These are phyloP conservation scores for Pseudanteris insignis DNA, from an alignment of 2,888 invertebrate species.

Conservation along the genomic window DNA sequence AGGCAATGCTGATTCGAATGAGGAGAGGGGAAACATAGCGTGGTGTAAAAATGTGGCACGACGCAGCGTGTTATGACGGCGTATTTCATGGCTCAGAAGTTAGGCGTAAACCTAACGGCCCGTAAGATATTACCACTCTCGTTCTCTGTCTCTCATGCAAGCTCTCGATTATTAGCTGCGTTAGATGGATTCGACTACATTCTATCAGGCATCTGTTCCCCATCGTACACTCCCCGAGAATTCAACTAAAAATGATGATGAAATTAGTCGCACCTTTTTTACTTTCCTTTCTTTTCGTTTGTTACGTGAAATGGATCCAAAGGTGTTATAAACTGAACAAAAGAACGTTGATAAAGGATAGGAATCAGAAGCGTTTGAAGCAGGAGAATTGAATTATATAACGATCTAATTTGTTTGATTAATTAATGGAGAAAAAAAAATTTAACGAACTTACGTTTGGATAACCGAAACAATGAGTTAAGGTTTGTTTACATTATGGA, in stretches of 20 bases:
- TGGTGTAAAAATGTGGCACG: slow-evolving; percentile 50
- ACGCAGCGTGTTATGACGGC: slow-evolving; percentile 62
- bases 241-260: slow-evolving; percentile 41
- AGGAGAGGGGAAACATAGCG: slow-evolving; percentile 46
- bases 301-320: too few species aligned
- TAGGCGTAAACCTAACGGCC: slow-evolving; percentile 58
- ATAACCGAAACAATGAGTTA: slow-evolving; percentile 45
- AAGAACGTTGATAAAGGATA: too few species aligned
- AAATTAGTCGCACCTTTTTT: slow-evolving; percentile 32
- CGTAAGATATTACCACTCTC: slow-evolving; percentile 58
- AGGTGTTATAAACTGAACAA: too few species aligned
- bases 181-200: slow-evolving; percentile 17
- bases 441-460: slow-evolving; percentile 42
- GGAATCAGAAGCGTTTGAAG: not conserved
- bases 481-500: slow-evolving; percentile 40
- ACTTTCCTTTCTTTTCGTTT: too few species aligned
- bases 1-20: slow-evolving; percentile 44
- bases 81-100: slow-evolving; percentile 63
- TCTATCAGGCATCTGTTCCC: slow-evolving; percentile 25
- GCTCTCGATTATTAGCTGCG: slow-evolving; percentile 49
- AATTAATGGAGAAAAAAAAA: too few species aligned
- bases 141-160: slow-evolving; percentile 46
- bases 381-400: too few species aligned
- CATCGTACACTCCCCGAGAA: slow-evolving; percentile 8
- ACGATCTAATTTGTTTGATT: too few species aligned